Conservation (phyloP, 2,888 invertebrate species). For the Drosophila neonasuta region DNA sequence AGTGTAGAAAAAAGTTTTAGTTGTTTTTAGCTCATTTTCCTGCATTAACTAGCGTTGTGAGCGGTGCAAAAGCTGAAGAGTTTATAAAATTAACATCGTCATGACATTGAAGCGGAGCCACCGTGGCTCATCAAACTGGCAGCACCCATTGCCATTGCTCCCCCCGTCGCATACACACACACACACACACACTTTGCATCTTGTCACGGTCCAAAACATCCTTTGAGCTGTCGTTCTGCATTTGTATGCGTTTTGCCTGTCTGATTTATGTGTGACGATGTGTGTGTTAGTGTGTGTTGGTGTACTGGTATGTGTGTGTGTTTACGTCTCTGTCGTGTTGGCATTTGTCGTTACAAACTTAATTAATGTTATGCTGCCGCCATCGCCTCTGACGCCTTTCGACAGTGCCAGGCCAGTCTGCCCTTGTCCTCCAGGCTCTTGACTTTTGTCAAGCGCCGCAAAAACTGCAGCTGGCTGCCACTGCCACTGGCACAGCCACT, state of each 20-base stretch:
- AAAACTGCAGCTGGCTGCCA: conserved; percentile 64
- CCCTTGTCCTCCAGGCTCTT: conserved; percentile 66
- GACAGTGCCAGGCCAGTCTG: conserved; percentile 22
- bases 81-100: conserved; percentile 78
- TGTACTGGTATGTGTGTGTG: conserved; percentile 30
- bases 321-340: conserved; percentile 69
- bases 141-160: background rate
- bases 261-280: conserved; percentile 59
- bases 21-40: conserved; percentile 25
- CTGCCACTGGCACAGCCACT: conserved; percentile 21
- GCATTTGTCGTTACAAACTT: conserved; percentile 72
- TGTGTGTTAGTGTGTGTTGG: conserved; percentile 15
- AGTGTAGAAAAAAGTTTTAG: background rate
- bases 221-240: conserved; percentile 63
- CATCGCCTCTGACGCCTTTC: conserved; percentile 41
- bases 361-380: conserved; percentile 74
- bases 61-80: conserved; percentile 57
- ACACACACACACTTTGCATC: conserved; percentile 19
- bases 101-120: conserved; percentile 60
- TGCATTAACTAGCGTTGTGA: conserved; percentile 3
- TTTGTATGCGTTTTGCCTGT: conserved; percentile 58
- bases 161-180: background rate
- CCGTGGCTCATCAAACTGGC: conserved; percentile 47
- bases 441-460: conserved; percentile 74
- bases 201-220: conserved; percentile 63